phyloP scores from a whole-genome alignment of 2,888 invertebrate genomes.

The Helleia helle region DNA sequence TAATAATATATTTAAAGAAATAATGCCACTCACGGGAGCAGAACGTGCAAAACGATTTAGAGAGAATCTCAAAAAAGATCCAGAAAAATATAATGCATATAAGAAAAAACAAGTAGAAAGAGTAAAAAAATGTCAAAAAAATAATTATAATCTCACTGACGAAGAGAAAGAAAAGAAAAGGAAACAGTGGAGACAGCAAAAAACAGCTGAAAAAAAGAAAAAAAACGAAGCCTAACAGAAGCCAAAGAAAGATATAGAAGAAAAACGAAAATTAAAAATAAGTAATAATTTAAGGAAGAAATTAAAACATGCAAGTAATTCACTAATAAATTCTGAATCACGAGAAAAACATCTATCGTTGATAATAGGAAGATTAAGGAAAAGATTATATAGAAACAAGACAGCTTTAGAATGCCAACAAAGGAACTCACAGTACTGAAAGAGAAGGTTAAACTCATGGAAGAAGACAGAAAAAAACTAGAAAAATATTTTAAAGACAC shows the following conservation, averaged over 20 bases:
- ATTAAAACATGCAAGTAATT: neutral
- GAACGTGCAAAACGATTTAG: constrained; percentile 3
- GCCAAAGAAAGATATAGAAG: neutral
- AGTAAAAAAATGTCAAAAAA: neutral
- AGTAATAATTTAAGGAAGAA: neutral
- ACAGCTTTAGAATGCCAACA: neutral
- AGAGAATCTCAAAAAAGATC: neutral
- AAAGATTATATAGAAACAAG: neutral
- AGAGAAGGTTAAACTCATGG: neutral
- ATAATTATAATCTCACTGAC: constrained; percentile 1
- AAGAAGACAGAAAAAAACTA: neutral
- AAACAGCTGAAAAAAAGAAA: neutral
- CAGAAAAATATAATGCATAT: constrained; percentile 5
- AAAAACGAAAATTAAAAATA: neutral
- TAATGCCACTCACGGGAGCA: neutral
- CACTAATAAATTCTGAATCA: neutral
- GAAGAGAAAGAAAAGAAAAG: neutral
- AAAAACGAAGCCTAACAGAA: neutral
- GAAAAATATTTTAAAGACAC: neutral
- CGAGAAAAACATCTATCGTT: neutral
- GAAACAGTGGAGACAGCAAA: neutral
- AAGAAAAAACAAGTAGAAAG: constrained; percentile 2
- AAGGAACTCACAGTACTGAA: neutral
- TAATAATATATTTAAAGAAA: too few relatives aligned
- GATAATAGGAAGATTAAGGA: neutral